These are phyloP conservation scores for Lamellibrachia satsuma DNA, from an alignment of 2,888 invertebrate genomes.

Conservation along the genomic window DNA sequence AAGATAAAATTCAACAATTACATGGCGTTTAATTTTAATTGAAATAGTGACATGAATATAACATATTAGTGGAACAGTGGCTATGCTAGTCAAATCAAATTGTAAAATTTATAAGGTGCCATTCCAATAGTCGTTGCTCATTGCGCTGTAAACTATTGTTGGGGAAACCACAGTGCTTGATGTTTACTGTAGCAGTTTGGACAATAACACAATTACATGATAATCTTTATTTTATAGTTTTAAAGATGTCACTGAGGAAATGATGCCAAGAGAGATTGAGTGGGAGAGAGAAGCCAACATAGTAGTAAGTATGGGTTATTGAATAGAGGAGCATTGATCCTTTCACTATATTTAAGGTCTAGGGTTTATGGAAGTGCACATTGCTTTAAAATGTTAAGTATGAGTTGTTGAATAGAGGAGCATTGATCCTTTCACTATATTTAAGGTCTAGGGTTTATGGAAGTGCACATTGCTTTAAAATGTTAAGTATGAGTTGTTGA, in stretches of 20 bases:
- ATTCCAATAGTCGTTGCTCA: too few species aligned
- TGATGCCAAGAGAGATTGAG: constrained; percentile 25
- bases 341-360: neutral
- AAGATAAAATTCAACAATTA: too few species aligned
- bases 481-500: neutral
- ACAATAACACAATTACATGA: neutral
- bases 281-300: neutral
- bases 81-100: too few species aligned
- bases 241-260: constrained; percentile 29
- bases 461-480: too few species aligned
- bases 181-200: neutral
- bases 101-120: too few species aligned
- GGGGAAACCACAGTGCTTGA: neutral
- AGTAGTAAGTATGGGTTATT: neutral
- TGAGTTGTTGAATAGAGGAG: too few species aligned
- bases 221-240: neutral
- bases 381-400: neutral
- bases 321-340: neutral
- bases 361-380: neutral
- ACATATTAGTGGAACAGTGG: too few species aligned
- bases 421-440: too few species aligned
- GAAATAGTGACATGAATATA: neutral
- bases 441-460: too few species aligned
- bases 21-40: neutral
- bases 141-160: neutral